Conservation (phyloP, 2,113 vertebrate genomes). For the Suncus etruscus region DNA sequence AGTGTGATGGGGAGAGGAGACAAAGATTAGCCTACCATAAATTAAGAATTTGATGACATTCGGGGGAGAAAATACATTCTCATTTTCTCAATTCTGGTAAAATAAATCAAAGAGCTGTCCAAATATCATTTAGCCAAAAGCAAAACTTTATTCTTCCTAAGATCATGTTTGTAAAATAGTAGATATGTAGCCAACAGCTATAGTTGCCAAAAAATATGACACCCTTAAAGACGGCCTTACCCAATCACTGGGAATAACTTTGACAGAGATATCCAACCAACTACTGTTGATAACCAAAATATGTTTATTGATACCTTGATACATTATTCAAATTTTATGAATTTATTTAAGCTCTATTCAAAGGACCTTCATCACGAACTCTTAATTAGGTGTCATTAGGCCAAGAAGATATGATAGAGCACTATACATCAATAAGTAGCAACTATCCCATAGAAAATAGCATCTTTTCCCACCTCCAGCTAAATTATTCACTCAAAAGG, state of each 20-base stretch:
- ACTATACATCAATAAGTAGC: neutral
- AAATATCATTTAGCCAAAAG: neutral
- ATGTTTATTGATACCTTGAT: too few species aligned
- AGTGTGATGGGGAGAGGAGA: neutral
- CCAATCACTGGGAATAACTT: neutral
- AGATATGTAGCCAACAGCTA: slow-evolving; percentile 7
- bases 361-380: too few species aligned
- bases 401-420: neutral
- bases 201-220: slow-evolving; percentile 41
- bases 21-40: neutral
- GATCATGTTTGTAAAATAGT: slow-evolving; percentile 41
- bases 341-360: too few species aligned
- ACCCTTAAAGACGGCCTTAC: neutral
- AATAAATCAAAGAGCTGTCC: slow-evolving; percentile 31
- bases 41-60: neutral
- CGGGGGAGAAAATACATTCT: neutral
- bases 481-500: neutral
- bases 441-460: neutral
- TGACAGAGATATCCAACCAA: neutral
- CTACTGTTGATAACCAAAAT: neutral
- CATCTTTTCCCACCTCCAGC: neutral
- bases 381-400: neutral
- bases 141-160: neutral
- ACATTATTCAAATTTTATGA: too few species aligned
- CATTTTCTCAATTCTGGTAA: neutral